These are phyloP conservation scores for Drosophila melanosoma DNA, from an alignment of 2,888 invertebrate genomes.

Conservation along the genomic window DNA sequence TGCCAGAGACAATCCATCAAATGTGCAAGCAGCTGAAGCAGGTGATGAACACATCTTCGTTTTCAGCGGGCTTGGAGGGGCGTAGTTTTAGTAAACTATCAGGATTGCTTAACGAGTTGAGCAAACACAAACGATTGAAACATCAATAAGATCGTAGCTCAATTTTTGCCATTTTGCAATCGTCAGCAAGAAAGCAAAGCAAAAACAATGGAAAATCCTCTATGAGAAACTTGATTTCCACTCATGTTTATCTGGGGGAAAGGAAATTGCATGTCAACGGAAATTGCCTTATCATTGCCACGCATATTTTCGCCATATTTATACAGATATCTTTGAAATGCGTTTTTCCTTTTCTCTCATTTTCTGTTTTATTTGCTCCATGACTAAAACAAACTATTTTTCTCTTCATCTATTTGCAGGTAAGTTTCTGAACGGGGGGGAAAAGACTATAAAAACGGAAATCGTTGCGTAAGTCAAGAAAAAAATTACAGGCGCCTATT, in stretches of 20 bases:
- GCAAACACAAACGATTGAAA: neutral
- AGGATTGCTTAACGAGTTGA: constrained; percentile 32
- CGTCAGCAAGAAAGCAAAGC: constrained; percentile 2
- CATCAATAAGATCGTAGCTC: constrained; percentile 12
- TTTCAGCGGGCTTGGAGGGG: constrained; percentile 27
- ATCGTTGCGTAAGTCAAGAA: constrained; percentile 76
- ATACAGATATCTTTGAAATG: constrained; percentile 56
- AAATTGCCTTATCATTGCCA: constrained; percentile 78
- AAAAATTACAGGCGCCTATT: constrained; percentile 47
- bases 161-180: constrained; percentile 24
- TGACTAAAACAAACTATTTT: constrained; percentile 49
- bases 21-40: constrained; percentile 43
- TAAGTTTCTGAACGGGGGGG: constrained; percentile 54
- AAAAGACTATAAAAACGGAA: constrained; percentile 48
- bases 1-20: constrained; percentile 48
- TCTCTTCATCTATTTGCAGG: constrained; percentile 57
- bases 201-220: constrained; percentile 26
- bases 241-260: constrained; percentile 9
- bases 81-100: constrained; percentile 27
- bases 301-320: constrained; percentile 41
- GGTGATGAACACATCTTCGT: constrained; percentile 63
- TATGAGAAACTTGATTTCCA: constrained; percentile 63
- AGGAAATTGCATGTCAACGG: constrained; percentile 62
- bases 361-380: constrained; percentile 8
- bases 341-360: constrained; percentile 24